Evolutionary conservation across 2,113 vertebrate species (phyloP).

Genomic region (Actenoides lindsayi): DNA sequence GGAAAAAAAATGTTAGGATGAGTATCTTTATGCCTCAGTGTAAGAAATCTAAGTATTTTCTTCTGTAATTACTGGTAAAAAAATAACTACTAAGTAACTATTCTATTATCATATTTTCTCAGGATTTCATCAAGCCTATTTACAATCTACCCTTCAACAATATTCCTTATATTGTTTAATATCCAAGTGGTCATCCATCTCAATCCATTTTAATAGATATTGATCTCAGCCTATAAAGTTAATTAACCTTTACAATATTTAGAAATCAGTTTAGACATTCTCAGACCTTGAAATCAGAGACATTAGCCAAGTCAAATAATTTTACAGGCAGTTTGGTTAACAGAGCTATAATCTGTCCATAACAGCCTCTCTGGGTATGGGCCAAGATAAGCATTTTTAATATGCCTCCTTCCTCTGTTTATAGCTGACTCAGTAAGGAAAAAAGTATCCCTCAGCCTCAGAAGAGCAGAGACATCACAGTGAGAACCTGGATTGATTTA

Average conservation of each 20-base stretch:
- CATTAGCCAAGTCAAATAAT: constrained; percentile 27
- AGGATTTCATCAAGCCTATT: background rate
- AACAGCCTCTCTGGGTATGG: background rate
- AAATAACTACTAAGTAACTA: background rate
- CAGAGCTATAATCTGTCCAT: background rate
- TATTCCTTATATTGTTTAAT: background rate
- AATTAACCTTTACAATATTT: constrained; percentile 58
- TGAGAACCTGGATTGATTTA: background rate
- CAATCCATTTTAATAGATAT: background rate
- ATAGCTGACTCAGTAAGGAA: background rate
- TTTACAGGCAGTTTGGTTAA: constrained; percentile 52
- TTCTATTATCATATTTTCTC: background rate
- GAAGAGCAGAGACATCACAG: background rate
- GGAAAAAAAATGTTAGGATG: background rate
- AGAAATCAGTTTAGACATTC: constrained; percentile 17
- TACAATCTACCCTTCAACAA: background rate
- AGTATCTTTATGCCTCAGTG: background rate
- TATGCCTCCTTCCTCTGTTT: background rate
- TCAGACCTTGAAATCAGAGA: constrained; percentile 20
- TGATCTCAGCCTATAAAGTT: background rate
- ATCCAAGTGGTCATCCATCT: background rate
- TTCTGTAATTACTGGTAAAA: background rate
- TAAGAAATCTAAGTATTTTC: background rate
- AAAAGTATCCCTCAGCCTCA: background rate
- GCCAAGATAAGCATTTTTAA: constrained; percentile 19